Evolutionary conservation across 2,888 invertebrate genomes (phyloP), one percentile per base, ranked within the genome.

Genomic region (Seira musarum): DNA sequence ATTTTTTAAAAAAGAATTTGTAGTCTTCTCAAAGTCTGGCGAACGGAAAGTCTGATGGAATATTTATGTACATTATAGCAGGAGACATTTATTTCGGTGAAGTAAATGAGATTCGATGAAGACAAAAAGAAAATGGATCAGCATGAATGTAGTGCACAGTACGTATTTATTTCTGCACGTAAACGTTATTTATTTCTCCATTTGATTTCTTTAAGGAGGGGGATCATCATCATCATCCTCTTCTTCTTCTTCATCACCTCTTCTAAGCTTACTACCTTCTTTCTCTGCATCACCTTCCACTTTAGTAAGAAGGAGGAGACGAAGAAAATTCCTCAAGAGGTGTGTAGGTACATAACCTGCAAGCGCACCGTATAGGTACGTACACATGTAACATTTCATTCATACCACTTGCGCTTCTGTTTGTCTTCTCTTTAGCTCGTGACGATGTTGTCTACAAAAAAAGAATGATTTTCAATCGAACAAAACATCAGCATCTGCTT

Each of bases 401-500:
- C 30, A 49, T 15, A 49, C 49, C 17, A 49, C 17, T 49, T 49
- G 49, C 30, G 30, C 49, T n/a, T 49, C 49, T 49, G 30, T 49
- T 49, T 49, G 49, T 49, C 49, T 49, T 49, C 17, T 30, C 30
- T 8, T 30, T 30, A n/a, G 49, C 49, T 49, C 49, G 17, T 49
- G 15, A 49, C 2, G 3, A 8, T 30, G 2, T 2, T 30, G 30
- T 30, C 2, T 8, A 30, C 3, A 30, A 30, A 30, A 30, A 30
- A n/a, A n/a, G n/a, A 30, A 49, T 49, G 49, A 49, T 49, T 40
- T 66, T 21, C 67, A 68, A 70, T 17, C 30, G 64, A 24, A 72
- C 8, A n/a, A n/a, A n/a, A n/a, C n/a, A n/a, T n/a, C n/a, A 60
- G 61, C 78, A 78, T 78, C 78, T 78, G 78, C 65, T 66, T 78